Conservation (phyloP, 2,888 invertebrate genomes). For the Hetaerina titia region DNA sequence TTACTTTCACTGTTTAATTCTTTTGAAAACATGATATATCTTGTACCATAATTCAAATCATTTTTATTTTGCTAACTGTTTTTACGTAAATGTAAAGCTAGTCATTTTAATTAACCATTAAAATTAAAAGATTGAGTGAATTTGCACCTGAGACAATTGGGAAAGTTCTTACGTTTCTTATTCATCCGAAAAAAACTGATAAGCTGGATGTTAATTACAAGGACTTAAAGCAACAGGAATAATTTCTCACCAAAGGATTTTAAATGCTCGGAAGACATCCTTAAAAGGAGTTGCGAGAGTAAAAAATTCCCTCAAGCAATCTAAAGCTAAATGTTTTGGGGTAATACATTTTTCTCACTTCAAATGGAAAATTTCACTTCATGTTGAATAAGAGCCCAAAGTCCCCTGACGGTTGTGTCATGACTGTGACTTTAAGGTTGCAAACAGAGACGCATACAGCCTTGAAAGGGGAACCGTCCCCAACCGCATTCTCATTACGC, state of each 20-base stretch:
- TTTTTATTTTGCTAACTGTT: too few species aligned
- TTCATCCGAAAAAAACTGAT: neutral
- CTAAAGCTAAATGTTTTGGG: neutral
- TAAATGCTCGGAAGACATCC: too few species aligned
- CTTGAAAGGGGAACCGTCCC: neutral
- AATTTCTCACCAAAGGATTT: neutral
- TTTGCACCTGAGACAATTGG: too few species aligned
- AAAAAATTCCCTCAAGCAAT: too few species aligned
- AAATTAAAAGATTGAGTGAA: too few species aligned
- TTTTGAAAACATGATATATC: too few species aligned
- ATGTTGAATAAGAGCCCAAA: neutral
- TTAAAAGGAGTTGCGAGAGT: too few species aligned
- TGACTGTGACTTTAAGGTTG: neutral
- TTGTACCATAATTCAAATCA: too few species aligned
- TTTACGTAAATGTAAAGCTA: too few species aligned
- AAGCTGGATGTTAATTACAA: neutral
- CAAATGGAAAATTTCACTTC: neutral
- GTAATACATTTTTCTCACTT: neutral
- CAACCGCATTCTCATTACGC: neutral
- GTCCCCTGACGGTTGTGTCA: neutral
- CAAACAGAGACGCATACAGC: neutral
- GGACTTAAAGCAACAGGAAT: neutral
- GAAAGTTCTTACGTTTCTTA: too few species aligned
- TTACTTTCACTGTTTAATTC: too few species aligned
- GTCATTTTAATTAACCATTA: too few species aligned